Evolutionary conservation across 2,113 vertebrate species (phyloP).

Genomic region (Hassar affinis): DNA sequence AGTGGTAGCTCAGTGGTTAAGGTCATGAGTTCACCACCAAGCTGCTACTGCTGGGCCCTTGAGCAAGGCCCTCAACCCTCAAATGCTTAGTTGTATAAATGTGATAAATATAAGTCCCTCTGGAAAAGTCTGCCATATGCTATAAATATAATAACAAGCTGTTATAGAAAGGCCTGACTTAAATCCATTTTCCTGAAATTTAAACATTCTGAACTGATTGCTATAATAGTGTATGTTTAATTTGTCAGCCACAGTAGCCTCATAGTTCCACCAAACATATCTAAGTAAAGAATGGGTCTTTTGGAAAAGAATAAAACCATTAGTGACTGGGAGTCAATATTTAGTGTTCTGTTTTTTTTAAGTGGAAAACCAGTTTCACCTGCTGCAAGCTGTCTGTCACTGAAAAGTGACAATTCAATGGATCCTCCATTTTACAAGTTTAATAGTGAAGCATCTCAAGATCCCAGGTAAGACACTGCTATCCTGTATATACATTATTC

Average conservation of each 20-base stretch:
- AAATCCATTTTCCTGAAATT: background rate
- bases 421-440: background rate
- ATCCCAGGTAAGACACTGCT: background rate
- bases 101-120: too few relatives aligned
- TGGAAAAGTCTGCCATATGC: too few relatives aligned
- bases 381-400: background rate
- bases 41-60: too few relatives aligned
- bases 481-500: too few relatives aligned
- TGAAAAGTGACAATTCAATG: conserved; percentile 5
- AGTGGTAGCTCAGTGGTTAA: too few relatives aligned
- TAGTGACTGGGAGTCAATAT: too few relatives aligned
- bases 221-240: background rate
- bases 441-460: background rate
- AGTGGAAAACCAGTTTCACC: background rate
- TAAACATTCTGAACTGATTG: background rate
- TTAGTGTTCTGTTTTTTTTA: too few relatives aligned
- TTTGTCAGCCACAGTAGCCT: background rate
- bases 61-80: too few relatives aligned
- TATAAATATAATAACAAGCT: too few relatives aligned
- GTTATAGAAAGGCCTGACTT: background rate
- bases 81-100: too few relatives aligned
- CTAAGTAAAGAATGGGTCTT: background rate
- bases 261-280: background rate
- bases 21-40: too few relatives aligned
- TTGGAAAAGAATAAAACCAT: background rate